Evolutionary conservation across 2,797 vertebrate species (phyloP), one percentile per base, ranked within the genome.

Genomic region (Serranus cabrilla): DNA sequence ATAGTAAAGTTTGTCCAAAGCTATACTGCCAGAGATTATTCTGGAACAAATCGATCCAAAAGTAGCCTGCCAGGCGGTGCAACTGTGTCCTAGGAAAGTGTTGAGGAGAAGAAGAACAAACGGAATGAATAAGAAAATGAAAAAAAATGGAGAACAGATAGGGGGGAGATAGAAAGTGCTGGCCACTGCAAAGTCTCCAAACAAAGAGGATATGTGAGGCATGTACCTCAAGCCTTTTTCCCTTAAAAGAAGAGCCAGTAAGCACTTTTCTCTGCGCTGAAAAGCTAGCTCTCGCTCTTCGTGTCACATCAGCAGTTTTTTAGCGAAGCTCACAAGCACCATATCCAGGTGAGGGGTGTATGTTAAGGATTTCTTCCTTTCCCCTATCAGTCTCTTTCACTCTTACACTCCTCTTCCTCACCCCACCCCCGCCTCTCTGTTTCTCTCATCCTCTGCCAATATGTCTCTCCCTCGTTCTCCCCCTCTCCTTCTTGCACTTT

Each of bases 101-200:
- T 90, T 76, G 87, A 89, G 81, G 81, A 81, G 75, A 71, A 73
- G 85, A 86, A 89, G 93, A 94, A 94, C 89, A 92, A 93, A 93
- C 78, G 74, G 90, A 93, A 94, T 91, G 93, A 94, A 94, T 92
- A 91, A 92, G 89, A 92, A 92, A 92, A 90, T 86, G 85, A 77
- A 85, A 87, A 86, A 83, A 87, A 88, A 89, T 39, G 81, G 87
- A 91, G 89, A 93, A 91, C 83, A 93, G 93, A 93, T 92, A 91
- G 87, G 82, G 82, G 85, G 86, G 84, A 88, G 86, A 92, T 91
- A 91, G 90, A 95, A 95, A 96, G 89, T 95, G 95, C 95, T 95
- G 92, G 90, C 93, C 91, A 83, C 91, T 95, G 95, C 95, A 96
- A 95, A 95, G 93, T 95, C 93, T 94, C 90, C 93, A 94, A 94